These are phyloP conservation scores for Catocala nupta DNA, from an alignment of 2,888 invertebrate species.

Conservation along the genomic window DNA sequence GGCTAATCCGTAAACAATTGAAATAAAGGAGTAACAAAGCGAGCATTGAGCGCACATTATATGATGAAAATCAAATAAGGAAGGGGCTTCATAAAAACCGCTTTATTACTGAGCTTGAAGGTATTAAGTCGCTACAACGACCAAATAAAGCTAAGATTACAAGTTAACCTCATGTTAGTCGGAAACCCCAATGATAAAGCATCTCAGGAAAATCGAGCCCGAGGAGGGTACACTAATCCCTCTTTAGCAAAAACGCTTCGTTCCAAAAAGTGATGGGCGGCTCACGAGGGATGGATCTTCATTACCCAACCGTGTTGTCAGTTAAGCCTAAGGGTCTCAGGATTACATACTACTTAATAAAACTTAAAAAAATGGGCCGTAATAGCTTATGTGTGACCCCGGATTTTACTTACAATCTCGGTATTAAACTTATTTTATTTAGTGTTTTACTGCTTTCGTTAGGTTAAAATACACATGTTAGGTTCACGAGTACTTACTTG, in stretches of 20 bases:
- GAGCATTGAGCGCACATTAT: constrained; percentile 42
- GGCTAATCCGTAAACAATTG: constrained; percentile 54
- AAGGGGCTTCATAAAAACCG: constrained; percentile 76
- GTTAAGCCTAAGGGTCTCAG: constrained; percentile 82
- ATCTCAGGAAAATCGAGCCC: constrained; percentile 84
- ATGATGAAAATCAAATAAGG: constrained; percentile 68
- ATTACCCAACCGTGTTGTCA: constrained; percentile 85
- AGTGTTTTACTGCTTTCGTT: background rate
- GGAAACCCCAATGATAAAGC: constrained; percentile 87
- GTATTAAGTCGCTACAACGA: constrained; percentile 82
- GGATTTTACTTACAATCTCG: constrained; percentile 37
- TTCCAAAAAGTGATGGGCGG: constrained; percentile 86
- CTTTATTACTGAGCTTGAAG: constrained; percentile 79
- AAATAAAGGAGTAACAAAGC: constrained; percentile 52
- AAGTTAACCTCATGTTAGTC: constrained; percentile 87
- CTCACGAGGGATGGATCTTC: constrained; percentile 84
- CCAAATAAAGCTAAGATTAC: constrained; percentile 87
- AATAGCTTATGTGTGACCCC: constrained; percentile 34
- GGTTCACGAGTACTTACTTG: constrained; percentile 7
- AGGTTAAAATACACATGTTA: background rate
- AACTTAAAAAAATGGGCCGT: constrained; percentile 69
- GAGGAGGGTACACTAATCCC: constrained; percentile 86
- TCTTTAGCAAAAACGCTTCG: constrained; percentile 87
- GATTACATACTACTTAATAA: constrained; percentile 81
- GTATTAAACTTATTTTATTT: constrained; percentile 14